Evolutionary conservation across 2,797 vertebrate genomes (phyloP).

Genomic region (Emydoidea blandingii): DNA sequence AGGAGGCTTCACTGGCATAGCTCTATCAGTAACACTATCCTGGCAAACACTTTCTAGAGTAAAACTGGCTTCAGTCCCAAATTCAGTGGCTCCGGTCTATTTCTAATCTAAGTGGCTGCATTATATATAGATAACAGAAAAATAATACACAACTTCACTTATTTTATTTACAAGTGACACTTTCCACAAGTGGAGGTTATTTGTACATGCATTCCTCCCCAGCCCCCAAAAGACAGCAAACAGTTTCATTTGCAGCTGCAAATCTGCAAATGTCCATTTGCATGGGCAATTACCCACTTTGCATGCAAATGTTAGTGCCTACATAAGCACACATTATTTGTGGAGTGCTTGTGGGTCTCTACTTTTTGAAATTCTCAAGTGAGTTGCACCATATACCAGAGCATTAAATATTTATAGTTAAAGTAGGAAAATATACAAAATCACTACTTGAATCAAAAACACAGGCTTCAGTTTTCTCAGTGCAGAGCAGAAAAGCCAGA

Average conservation of each 20-base stretch:
- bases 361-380: neutral
- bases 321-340: neutral
- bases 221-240: neutral
- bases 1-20: neutral
- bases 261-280: neutral
- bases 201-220: neutral
- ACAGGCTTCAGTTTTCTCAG: slow-evolving; percentile 62
- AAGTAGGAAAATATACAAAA: slow-evolving; percentile 46
- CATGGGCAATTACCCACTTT: neutral
- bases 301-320: neutral
- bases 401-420: slow-evolving; percentile 21
- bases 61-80: rapidly evolving
- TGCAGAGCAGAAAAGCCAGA: slow-evolving; percentile 68
- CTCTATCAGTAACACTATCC: neutral
- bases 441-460: slow-evolving; percentile 58
- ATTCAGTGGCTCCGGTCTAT: rapidly evolving
- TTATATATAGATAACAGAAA: neutral
- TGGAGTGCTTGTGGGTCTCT: neutral
- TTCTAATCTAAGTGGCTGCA: neutral
- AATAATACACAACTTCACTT: neutral
- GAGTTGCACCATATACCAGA: neutral
- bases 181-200: neutral
- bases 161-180: neutral
- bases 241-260: neutral
- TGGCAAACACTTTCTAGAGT: neutral